phyloP scores from a whole-genome alignment of 2,113 vertebrate genomes.

The Mohoua ochrocephala region DNA sequence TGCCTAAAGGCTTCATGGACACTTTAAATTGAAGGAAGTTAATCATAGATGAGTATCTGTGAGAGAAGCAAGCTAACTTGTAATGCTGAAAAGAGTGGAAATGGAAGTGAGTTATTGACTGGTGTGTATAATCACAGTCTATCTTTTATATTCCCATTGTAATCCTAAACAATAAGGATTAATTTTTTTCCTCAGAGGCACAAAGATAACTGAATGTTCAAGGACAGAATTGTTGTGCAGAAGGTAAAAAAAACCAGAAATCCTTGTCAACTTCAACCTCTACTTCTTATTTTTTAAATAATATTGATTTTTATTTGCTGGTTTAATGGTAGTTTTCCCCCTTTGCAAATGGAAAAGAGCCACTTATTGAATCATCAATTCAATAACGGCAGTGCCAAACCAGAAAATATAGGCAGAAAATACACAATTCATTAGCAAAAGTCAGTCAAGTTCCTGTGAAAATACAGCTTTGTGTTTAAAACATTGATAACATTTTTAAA shows the following conservation, averaged over 20 bases:
- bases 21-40: not conserved
- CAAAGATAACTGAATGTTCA: not conserved
- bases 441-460: not conserved
- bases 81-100: not conserved
- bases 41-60: not conserved
- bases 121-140: not conserved
- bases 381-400: not conserved
- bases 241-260: not conserved
- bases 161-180: conserved; percentile 17
- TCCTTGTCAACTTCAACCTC: not conserved
- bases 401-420: not conserved
- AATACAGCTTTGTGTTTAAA: not conserved
- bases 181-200: not conserved
- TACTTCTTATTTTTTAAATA: not conserved
- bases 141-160: not conserved
- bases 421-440: not conserved
- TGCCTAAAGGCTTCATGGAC: not conserved
- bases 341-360: not conserved
- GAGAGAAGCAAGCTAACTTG: not conserved
- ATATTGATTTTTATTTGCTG: conserved; percentile 2
- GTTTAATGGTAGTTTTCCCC: not conserved
- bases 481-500: not conserved
- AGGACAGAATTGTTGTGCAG: not conserved
- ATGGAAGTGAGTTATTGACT: not conserved
- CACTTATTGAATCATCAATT: not conserved